These are phyloP conservation scores for Plestiodon gilberti DNA, from an alignment of 2,113 vertebrate species.

Conservation along the genomic window DNA sequence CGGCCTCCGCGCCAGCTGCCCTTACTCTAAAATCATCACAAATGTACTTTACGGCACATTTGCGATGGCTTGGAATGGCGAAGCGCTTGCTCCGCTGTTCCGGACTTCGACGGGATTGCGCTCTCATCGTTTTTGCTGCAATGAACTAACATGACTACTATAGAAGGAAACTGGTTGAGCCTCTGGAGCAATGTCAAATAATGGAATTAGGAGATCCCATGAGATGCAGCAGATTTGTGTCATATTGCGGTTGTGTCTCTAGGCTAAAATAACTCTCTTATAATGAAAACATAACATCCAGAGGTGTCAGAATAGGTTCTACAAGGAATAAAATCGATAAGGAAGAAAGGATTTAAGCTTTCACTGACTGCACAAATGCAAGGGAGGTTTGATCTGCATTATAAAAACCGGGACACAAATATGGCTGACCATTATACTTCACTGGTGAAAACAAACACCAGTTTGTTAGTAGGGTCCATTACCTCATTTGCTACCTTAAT, in stretches of 20 bases:
- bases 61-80: too few relatives aligned
- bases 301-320: conserved; percentile 50
- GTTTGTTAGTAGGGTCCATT: neutral
- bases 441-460: neutral
- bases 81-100: too few relatives aligned
- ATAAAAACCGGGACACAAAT: conserved; percentile 9
- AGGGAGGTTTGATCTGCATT: neutral
- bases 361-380: conserved; percentile 28
- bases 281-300: conserved; percentile 54
- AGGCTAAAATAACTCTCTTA: conserved; percentile 56
- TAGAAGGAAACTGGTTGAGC: conserved; percentile 14
- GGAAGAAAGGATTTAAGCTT: conserved; percentile 8
- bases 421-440: neutral
- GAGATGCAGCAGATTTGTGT: conserved; percentile 59
- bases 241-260: conserved; percentile 48
- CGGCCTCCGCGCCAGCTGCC: too few relatives aligned
- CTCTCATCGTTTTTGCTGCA: too few relatives aligned
- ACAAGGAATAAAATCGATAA: conserved; percentile 33
- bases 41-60: too few relatives aligned
- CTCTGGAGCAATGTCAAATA: conserved; percentile 36
- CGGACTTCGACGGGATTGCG: too few relatives aligned
- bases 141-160: too few relatives aligned
- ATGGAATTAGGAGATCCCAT: conserved; percentile 62
- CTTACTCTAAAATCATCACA: too few relatives aligned
- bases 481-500: neutral